Conservation (phyloP, 2,888 invertebrate genomes). For the Pyrochroa serraticornis region DNA sequence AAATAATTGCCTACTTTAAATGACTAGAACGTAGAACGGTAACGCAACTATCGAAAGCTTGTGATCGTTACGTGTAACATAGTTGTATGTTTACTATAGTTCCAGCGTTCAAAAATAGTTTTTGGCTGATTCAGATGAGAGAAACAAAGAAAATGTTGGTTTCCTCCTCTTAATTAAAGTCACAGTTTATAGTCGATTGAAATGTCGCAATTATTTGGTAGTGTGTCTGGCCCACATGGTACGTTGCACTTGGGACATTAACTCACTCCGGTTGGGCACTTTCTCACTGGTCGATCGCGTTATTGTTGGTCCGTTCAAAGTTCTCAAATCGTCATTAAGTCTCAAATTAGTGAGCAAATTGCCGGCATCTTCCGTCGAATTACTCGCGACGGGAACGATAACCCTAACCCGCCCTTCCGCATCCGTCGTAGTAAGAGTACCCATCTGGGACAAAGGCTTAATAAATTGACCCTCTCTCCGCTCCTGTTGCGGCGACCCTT, state of each 20-base stretch:
- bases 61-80: background rate
- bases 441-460: conserved; percentile 70
- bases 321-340: conserved; percentile 62
- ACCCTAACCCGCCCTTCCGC: conserved; percentile 67
- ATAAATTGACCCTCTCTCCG: conserved; percentile 62
- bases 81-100: background rate
- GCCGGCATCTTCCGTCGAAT: conserved; percentile 53
- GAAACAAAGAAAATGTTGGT: background rate
- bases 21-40: background rate
- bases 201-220: conserved; percentile 68
- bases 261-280: conserved; percentile 82
- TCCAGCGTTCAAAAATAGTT: background rate
- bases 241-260: conserved; percentile 82
- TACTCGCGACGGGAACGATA: conserved; percentile 64
- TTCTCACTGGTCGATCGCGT: conserved; percentile 84
- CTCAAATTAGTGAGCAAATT: conserved; percentile 62
- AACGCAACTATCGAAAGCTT: background rate
- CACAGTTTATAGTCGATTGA: background rate
- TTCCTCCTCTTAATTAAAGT: background rate
- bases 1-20: background rate
- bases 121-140: background rate
- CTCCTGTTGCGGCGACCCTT: conserved; percentile 16
- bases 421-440: conserved; percentile 67
- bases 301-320: conserved; percentile 68
- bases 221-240: conserved; percentile 88